Base-by-base conservation (phyloP, 2,797 vertebrate genomes). In the Eulemur coronatus region DNA sequence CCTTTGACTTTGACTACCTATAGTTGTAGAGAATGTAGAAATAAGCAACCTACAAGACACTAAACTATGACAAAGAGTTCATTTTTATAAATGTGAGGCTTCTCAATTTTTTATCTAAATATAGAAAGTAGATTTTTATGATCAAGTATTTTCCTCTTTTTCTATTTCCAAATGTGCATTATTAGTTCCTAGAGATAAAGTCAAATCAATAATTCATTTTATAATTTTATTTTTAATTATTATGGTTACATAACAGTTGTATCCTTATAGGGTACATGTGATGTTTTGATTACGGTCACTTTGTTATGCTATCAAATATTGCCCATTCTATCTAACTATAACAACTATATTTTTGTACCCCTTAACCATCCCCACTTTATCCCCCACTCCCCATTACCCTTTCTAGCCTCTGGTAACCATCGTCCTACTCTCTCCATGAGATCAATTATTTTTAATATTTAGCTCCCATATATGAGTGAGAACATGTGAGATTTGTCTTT, bases 1-100 rank as follows among this genome's bases (percentile, higher is more conserved):
- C 82, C 73, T 93, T 67, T 92, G 63, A 48, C 35, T 96, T 94
- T 73, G 6, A 63, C 20, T 67, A 69, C 43, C 8, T 94, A 4
- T 85, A n/a, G n/a, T 8, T 50, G 57, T 48, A 81, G 48, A 84
- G 18, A 94, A 92, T 33, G 17, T n/a, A 97, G 59, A 93, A 92
- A 72, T 24, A 87, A 76, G 33, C 22, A 76, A 57, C 1, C 1
- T 33, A 41, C 0, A 50, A 93, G 38, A 11, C 46, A 50, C 22
- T 73, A n/a, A 87, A 81, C n/a, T 94, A 28, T 43, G 79, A 67
- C 59, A 87, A 85, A 75, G 20, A 24, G 6, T 57, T 55, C 26
- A 50, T 72, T 72, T 92, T 43, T 86, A 50, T 38, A 76, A 89
- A 13, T 7, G n/a, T 33, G 12, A 78, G 11, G 10, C 35, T 91